Conservation (phyloP, 2,888 invertebrate species). For the Stegana nigrithorax region DNA sequence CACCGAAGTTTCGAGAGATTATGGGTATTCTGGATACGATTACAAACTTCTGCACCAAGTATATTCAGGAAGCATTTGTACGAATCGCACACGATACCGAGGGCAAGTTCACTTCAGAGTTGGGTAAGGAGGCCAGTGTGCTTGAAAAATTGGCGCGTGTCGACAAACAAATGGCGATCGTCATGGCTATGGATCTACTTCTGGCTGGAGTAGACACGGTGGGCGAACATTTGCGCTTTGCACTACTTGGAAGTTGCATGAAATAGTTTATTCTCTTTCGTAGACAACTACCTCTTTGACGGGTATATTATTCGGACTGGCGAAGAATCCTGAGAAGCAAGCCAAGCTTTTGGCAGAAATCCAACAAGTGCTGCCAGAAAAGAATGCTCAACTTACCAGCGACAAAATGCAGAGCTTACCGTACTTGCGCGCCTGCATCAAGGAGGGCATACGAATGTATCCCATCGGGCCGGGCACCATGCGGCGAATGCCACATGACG, state of each 20-base stretch:
- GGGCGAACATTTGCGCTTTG: conserved; percentile 49
- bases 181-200: conserved; percentile 79
- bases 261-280: not conserved
- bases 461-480: conserved; percentile 74
- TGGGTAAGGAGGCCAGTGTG: conserved; percentile 69
- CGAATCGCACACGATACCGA: conserved; percentile 50
- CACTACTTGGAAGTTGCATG: not conserved
- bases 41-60: conserved; percentile 53
- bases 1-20: conserved; percentile 50
- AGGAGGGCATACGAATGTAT: conserved; percentile 76
- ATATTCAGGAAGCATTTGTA: conserved; percentile 63
- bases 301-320: conserved; percentile 73
- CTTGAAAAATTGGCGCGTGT: conserved; percentile 75
- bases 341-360: conserved; percentile 74
- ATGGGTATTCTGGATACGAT: conserved; percentile 50
- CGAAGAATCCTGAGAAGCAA: conserved; percentile 75
- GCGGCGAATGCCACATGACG: conserved; percentile 72
- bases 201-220: conserved; percentile 81
- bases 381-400: conserved; percentile 66
- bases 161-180: conserved; percentile 73
- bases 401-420: conserved; percentile 69
- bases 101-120: conserved; percentile 50
- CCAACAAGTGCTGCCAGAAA: conserved; percentile 65
- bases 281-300: conserved; percentile 69
- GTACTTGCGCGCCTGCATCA: conserved; percentile 80